Conservation (phyloP, 2,797 vertebrate species). For the Tamandua tetradactyla region DNA sequence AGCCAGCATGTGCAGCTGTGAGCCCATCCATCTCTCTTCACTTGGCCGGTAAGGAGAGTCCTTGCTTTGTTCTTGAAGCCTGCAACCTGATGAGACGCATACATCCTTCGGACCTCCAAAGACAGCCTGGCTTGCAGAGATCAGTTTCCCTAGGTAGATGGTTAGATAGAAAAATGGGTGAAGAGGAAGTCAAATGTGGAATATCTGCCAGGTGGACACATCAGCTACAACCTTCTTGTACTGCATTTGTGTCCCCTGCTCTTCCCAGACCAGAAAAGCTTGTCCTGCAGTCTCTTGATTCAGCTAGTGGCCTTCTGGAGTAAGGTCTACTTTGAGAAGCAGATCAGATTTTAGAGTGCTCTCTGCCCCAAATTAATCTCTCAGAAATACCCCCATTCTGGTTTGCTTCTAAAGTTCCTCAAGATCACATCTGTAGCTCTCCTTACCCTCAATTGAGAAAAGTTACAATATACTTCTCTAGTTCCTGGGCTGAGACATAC, state of each 20-base stretch:
- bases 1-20: background rate
- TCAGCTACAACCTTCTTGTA: background rate
- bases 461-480: background rate
- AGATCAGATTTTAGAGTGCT: background rate
- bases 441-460: background rate
- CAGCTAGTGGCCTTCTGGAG: background rate
- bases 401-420: background rate
- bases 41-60: background rate
- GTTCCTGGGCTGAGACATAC: background rate
- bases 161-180: background rate
- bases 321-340: background rate
- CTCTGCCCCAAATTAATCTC: background rate
- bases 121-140: background rate
- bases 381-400: background rate
- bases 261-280: background rate
- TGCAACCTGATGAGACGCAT: background rate
- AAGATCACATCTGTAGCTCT: background rate
- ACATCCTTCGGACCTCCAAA: background rate
- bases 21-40: background rate
- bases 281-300: background rate
- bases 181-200: background rate
- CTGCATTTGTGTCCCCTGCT: background rate
- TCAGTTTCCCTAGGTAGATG: background rate
- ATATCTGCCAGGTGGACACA: background rate
- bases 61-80: background rate